Evolutionary conservation across 2,113 vertebrate species (phyloP), one percentile per base, ranked within the genome.

Genomic region (Cardinalis cardinalis): DNA sequence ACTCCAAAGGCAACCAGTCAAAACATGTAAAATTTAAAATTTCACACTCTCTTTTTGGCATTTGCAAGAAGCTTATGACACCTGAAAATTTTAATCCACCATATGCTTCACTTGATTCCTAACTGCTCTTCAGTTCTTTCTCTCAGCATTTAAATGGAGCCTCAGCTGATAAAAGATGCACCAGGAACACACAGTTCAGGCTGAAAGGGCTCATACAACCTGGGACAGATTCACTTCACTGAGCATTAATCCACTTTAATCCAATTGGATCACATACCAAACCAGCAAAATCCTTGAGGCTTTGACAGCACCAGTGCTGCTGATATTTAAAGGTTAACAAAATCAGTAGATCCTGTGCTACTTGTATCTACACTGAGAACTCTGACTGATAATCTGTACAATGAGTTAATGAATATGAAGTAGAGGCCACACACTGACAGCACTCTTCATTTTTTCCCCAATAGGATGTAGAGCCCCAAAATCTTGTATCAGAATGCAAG

Each of bases 201-300:
- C 66, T 18, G 24, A 70, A 79, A 89, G 59, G 55, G 44, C 75
- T 90, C 70, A 23, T 23, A 31, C 59, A 72, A 59, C 40, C 80
- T 87, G 84, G 86, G 81, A 84, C 46, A 89, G 74, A 82, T 59
- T 66, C 84, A 74, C n/a, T 89, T 89, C 88, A 81, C 74, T 59
- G 59, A 85, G 60, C 59, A 73, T 70, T 82, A 92, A 94, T 90
- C 90, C 74, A 89, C 70, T 69, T 82, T 93, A 95, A 95, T 90
- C 88, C 87, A 94, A 61, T 1, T 74, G 80, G 88, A 95, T 93
- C 87, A 87, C 78, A 63, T 12, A 77, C 56, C 88, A 80, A 92
- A 91, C 91, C 20, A 41, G 36, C 58, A 81, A 93, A 92, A 91
- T 70, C 79, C 88, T 88, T 36, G n/a, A 41, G 74, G 71, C 55